Conservation (phyloP, 2,888 invertebrate genomes). For the Clepsis dumicolana region DNA sequence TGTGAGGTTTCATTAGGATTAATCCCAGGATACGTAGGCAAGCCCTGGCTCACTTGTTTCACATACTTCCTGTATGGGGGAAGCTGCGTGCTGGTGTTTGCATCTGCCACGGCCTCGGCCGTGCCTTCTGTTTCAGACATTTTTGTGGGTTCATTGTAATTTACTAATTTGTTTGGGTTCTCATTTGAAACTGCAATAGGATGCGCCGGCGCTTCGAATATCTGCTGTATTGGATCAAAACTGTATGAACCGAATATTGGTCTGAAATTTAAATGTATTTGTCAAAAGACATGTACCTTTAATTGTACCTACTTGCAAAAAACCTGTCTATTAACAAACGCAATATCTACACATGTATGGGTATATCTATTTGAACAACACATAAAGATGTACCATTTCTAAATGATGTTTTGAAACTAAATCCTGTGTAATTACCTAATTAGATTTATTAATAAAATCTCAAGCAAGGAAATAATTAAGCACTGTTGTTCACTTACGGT, state of each 20-base stretch:
- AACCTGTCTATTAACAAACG: too few species aligned
- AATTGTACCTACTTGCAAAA: too few species aligned
- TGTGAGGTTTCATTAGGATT: background rate
- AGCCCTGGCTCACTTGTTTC: background rate
- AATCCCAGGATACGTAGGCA: background rate
- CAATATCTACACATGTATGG: too few species aligned
- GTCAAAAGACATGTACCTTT: background rate
- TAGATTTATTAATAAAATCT: too few species aligned
- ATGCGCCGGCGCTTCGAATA: slow-evolving; percentile 48
- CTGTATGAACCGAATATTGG: slow-evolving; percentile 62
- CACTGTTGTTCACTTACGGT: slow-evolving; percentile 14
- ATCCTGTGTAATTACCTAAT: too few species aligned
- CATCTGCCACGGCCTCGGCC: background rate
- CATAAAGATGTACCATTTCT: too few species aligned
- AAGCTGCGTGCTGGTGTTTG: background rate
- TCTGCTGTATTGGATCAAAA: slow-evolving; percentile 53
- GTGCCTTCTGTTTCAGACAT: background rate
- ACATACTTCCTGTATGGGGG: background rate
- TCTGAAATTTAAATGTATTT: slow-evolving; percentile 51
- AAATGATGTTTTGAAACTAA: too few species aligned
- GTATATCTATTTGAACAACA: too few species aligned
- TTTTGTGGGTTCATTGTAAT: background rate
- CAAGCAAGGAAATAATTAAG: too few species aligned
- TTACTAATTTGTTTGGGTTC: background rate
- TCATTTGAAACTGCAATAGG: background rate